Base-by-base conservation (phyloP, 2,888 invertebrate genomes). In the Cryptocephalus moraei region DNA sequence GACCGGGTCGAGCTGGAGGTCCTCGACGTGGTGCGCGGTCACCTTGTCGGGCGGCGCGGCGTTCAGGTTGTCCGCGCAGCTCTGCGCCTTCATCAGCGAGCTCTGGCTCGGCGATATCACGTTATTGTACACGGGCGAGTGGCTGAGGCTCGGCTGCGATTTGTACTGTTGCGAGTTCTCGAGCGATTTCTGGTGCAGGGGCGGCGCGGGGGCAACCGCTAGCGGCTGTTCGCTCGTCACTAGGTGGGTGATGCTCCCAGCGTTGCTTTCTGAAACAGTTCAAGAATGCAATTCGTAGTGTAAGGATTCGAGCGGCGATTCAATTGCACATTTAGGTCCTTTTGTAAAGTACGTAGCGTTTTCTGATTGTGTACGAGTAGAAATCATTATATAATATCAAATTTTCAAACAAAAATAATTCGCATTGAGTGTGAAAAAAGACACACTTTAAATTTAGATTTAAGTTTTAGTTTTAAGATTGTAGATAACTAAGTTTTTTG, bases 161-260 rank as follows among this genome's bases (percentile, higher is more conserved):
- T 73, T 63, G 53, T 70, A 70, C 49, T 68, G 69, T 34, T 57
- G 56, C 32, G 55, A 53, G 45, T 63, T 60, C 41, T 67, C 66
- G 14, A 57, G 52, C 9, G 61, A 54, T 50, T 62, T 62, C 39
- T 62, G 60, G 44, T 63, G 49, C 22, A 48, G 50, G 31, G 49
- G 48, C 4, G 50, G 39, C n/a, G 62, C 63, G 9, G 67, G 64
- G 8, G 63, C 65, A 31, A 68, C 62, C 45, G 79, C 79, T 60
- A 81, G 62, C 43, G 81, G 81, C 53, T 79, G 75, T 69, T 81
- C 81, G 62, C 78, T 81, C 56, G 76, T 75, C 53, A 81, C 79
- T 61, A 82, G 71, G 62, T 81, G 80, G 47, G 79, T 79, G 65
- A 81, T 74, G 65, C 81, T 81, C 69, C 79, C 80, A 56, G 80